Evolutionary conservation across 2,113 vertebrate genomes (phyloP).

Genomic region (Caranx melampygus): DNA sequence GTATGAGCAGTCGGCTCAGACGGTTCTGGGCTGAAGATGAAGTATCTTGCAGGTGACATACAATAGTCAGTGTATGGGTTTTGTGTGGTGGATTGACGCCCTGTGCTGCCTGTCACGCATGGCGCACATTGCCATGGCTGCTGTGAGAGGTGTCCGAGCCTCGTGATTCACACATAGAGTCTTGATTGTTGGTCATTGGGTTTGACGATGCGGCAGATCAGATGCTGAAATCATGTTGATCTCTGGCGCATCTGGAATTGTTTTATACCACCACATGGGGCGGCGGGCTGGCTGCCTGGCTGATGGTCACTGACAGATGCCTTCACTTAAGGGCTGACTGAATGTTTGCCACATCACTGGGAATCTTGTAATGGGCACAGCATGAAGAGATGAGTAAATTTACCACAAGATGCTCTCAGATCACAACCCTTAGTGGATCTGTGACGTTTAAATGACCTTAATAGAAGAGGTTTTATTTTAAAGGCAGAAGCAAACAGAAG

Average conservation of each 20-base stretch:
- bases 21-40: too few relatives aligned
- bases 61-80: background rate
- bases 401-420: background rate
- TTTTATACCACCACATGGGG: constrained; percentile 11
- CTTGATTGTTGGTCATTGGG: background rate
- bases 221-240: constrained; percentile 34
- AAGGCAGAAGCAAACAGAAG: constrained; percentile 1
- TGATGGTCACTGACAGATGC: constrained; percentile 16
- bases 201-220: constrained; percentile 53
- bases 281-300: background rate
- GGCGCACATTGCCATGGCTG: background rate
- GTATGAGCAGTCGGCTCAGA: background rate
- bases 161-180: constrained; percentile 7
- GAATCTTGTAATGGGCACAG: background rate
- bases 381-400: background rate
- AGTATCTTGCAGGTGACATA: background rate
- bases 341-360: constrained; percentile 13
- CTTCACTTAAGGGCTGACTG: background rate
- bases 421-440: background rate
- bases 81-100: constrained; percentile 2
- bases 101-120: constrained; percentile 21
- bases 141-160: background rate
- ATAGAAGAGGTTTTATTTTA: background rate
- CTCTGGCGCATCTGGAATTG: constrained; percentile 50
- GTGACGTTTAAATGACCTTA: background rate